These are phyloP conservation scores for Spisula subtruncata DNA, from an alignment of 2,888 invertebrate species.

Conservation along the genomic window DNA sequence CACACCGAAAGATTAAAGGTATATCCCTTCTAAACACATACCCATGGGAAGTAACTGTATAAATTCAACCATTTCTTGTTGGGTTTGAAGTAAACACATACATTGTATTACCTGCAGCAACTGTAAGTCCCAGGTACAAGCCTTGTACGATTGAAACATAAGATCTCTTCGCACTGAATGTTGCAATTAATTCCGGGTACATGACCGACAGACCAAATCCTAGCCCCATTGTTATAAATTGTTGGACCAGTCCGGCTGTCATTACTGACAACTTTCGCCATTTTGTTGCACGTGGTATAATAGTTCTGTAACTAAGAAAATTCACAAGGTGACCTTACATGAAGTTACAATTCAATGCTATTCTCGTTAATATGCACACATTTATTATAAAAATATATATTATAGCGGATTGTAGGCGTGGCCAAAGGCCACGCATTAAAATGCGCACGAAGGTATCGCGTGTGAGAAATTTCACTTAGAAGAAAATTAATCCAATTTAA, in stretches of 20 bases:
- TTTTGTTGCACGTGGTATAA: conserved; percentile 14
- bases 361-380: too few relatives aligned
- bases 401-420: too few relatives aligned
- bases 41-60: too few relatives aligned
- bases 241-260: conserved; percentile 42
- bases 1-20: too few relatives aligned
- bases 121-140: conserved; percentile 44
- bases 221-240: conserved; percentile 43
- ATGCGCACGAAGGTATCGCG: too few relatives aligned
- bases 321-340: background rate
- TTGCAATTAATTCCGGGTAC: conserved; percentile 52
- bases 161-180: conserved; percentile 41
- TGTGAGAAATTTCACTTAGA: too few relatives aligned
- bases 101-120: conserved; percentile 44
- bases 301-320: background rate
- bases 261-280: conserved; percentile 41
- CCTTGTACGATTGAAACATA: conserved; percentile 53
- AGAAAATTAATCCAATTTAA: too few relatives aligned
- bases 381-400: too few relatives aligned
- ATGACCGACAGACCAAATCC: conserved; percentile 44
- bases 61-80: too few relatives aligned
- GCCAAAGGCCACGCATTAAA: too few relatives aligned
- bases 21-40: too few relatives aligned
- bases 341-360: too few relatives aligned
- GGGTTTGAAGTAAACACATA: background rate